Percentiles rank a stretch among this genome's conserved stretches.
phyloP scores from a whole-genome alignment of 2,797 vertebrate genomes.

The Lycodopsis pacificus region DNA sequence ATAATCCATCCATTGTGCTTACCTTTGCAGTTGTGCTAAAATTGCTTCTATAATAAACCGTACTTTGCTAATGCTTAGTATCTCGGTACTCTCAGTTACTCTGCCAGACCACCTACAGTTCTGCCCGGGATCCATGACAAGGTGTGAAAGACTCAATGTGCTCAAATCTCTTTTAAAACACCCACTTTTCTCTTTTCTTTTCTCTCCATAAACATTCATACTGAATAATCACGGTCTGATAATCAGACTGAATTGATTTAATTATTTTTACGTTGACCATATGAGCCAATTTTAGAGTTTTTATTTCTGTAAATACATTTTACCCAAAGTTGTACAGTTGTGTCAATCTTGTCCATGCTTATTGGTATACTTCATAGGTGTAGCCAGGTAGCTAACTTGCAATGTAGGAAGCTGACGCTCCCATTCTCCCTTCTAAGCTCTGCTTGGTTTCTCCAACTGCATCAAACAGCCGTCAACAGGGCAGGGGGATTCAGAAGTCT shows the following conservation, averaged over 20 bases:
- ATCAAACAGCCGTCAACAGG: background rate
- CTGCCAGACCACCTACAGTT: conserved; percentile 23
- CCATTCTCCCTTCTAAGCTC: background rate
- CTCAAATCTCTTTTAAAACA: conserved; percentile 17
- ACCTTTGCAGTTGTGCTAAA: background rate
- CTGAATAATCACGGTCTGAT: background rate
- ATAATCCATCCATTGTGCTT: background rate
- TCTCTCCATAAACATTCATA: background rate
- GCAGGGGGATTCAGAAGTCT: background rate
- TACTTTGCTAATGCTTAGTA: background rate
- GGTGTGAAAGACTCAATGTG: conserved; percentile 43
- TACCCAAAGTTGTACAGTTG: background rate
- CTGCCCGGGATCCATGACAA: conserved; percentile 15
- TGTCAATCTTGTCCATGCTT: too few relatives aligned
- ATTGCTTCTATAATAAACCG: background rate
- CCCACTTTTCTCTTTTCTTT: background rate
- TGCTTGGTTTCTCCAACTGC: background rate
- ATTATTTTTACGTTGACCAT: too few relatives aligned
- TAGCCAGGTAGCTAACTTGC: too few relatives aligned
- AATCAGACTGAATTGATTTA: background rate
- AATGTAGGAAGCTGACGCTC: too few relatives aligned
- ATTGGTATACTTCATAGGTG: too few relatives aligned
- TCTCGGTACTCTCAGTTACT: background rate
- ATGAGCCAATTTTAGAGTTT: background rate
- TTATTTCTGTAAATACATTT: background rate